A percentile compares a stretch with the other conserved stretches of the same genome.
Conservation (phyloP, 2,113 vertebrate genomes). For the Barbus barbus region DNA sequence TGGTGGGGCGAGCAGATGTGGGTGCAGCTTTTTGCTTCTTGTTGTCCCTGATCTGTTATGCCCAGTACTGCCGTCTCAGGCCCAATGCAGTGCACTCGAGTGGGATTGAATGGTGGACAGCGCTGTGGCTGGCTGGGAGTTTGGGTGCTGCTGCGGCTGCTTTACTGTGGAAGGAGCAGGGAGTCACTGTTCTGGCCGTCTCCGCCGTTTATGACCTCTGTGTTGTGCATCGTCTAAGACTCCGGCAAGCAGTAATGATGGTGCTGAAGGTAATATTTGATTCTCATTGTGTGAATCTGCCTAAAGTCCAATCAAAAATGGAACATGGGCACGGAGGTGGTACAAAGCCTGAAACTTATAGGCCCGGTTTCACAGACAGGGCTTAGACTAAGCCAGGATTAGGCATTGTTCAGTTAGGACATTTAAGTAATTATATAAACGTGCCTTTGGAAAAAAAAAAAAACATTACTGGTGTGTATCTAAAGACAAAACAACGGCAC, state of each 20-base stretch:
- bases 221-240: constrained; percentile 86
- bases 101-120: constrained; percentile 5
- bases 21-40: constrained; percentile 92
- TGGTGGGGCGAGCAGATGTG: constrained; percentile 91
- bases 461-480: too few relatives aligned
- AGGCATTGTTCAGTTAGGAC: too few relatives aligned
- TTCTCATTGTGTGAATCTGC: too few relatives aligned
- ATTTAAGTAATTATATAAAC: too few relatives aligned
- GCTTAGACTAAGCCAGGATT: too few relatives aligned
- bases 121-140: constrained; percentile 86
- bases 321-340: neutral
- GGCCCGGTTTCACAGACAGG: too few relatives aligned
- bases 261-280: constrained; percentile 84
- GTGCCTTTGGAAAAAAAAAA: too few relatives aligned
- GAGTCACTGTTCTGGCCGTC: constrained; percentile 91
- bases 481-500: too few relatives aligned
- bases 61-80: constrained; percentile 84
- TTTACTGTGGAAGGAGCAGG: constrained; percentile 98
- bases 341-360: neutral
- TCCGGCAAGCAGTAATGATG: constrained; percentile 81
- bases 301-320: neutral
- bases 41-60: constrained; percentile 87
- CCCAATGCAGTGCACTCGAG: constrained; percentile 29
- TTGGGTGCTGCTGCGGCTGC: constrained; percentile 87
- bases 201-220: constrained; percentile 90